Evolutionary conservation across 2,113 vertebrate genomes (phyloP), one percentile per base, ranked within the genome.

Genomic region (Tachysurus fulvidraco): DNA sequence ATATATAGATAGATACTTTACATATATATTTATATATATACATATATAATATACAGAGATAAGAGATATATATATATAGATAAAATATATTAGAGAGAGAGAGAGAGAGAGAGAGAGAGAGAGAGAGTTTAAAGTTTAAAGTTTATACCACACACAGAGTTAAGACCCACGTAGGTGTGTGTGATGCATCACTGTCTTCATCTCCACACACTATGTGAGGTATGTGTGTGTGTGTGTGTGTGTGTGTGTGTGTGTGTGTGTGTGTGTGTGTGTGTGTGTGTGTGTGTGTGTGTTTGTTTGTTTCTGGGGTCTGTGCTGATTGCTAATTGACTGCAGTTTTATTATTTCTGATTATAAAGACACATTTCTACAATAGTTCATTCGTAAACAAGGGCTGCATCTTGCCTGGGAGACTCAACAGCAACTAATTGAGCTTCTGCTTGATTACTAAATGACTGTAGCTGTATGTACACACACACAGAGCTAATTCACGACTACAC

Each of bases 391-490:
- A 77, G 6, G 57, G 25, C 44, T 21, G 55, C 10, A 1, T 84
- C n/a, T 16, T 84, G 65, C 28, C 54, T 84, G 41, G 13, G 67
- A 36, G 44, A 59, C 62, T 84, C 83, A 60, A 74, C 41, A 81
- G 71, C 54, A 50, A n/a, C 13, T 76, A 84, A 84, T 46, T 59
- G 69, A 84, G 69, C 67, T 41, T 46, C 44, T n/a, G 83, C 55
- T 73, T 84, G 83, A 84, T 84, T 84, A 60, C 30, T n/a, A 60
- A 84, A 76, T 59, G 54, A 74, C 83, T 50, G 65, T n/a, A 52
- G 23, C 17, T 28, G 8, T 1, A 62, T 12, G 28, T 25, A 77
- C 84, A 85, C 41, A 46, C 41, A 64, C 44, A 85, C 41, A 50
- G 54, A 50, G 16, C 19, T 21, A 59, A 85, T 36, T 77, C 55